Conservation (phyloP, 2,888 invertebrate species). For the Mechanitis messenoides region DNA sequence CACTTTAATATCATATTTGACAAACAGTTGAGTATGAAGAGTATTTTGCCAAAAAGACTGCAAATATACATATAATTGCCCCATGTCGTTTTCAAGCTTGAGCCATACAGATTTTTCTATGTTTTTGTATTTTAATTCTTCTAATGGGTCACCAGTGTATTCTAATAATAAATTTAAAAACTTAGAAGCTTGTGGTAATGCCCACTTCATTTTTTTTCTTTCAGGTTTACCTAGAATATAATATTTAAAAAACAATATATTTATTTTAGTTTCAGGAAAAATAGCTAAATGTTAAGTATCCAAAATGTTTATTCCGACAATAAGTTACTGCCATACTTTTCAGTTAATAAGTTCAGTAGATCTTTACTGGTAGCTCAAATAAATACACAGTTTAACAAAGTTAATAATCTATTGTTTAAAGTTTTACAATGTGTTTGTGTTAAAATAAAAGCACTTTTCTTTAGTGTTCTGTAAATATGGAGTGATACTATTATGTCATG, state of each 20-base stretch:
- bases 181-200: conserved; percentile 45
- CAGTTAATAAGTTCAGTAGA: neutral
- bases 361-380: no score
- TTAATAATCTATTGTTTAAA: no score
- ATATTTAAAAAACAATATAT: neutral
- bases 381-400: no score
- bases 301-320: no score
- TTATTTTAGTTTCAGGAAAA: no score
- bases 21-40: conserved; percentile 59
- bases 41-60: conserved; percentile 50
- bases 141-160: conserved; percentile 41
- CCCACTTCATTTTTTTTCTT: conserved; percentile 49
- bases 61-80: conserved; percentile 42
- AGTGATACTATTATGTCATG: neutral
- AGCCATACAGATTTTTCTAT: conserved; percentile 52
- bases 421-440: no score
- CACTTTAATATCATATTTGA: conserved; percentile 46
- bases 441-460: no score
- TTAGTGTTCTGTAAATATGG: no score
- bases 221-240: conserved; percentile 40
- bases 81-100: conserved; percentile 46
- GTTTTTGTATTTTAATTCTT: conserved; percentile 48
- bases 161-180: conserved; percentile 48
- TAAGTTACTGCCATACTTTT: no score
- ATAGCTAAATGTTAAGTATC: no score